A percentile compares a stretch with the other conserved stretches of the same genome.
Conservation (phyloP, 2,113 vertebrate genomes). For the Rhadina sibilatrix region DNA sequence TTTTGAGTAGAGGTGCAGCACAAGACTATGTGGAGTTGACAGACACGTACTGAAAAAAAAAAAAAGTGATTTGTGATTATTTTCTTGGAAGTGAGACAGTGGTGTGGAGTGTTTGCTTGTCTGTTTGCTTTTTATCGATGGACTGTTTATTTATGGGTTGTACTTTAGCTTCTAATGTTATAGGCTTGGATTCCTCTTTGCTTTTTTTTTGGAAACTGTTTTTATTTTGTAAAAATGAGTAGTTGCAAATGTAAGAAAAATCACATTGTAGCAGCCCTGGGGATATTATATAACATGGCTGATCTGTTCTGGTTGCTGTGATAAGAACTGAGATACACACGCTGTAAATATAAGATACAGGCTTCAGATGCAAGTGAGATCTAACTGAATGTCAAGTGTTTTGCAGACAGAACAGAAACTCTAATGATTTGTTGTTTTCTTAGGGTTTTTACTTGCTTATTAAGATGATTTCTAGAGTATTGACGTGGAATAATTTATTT, state of each 20-base stretch:
- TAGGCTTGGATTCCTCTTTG: neutral
- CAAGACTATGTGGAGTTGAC: neutral
- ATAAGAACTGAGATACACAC: neutral
- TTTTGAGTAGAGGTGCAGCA: neutral
- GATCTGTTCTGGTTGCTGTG: neutral
- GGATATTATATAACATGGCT: slow-evolving; percentile 17
- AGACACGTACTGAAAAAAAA: neutral
- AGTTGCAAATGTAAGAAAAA: neutral
- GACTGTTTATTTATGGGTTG: neutral
- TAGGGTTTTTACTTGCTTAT: neutral
- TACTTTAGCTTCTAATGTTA: neutral
- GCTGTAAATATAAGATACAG: neutral
- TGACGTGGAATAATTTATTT: neutral
- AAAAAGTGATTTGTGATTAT: neutral
- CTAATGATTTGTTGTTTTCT: neutral
- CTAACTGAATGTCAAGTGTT: neutral
- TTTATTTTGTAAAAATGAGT: neutral
- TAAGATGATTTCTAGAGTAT: neutral
- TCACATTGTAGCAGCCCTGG: neutral
- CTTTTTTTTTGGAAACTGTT: fast-evolving
- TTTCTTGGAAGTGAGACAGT: neutral
- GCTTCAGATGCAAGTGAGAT: neutral
- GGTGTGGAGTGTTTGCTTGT: neutral
- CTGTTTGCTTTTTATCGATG: neutral
- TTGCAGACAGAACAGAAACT: neutral